Evolutionary conservation across 2,113 vertebrate genomes (phyloP).

Genomic region (Penelope pileata): DNA sequence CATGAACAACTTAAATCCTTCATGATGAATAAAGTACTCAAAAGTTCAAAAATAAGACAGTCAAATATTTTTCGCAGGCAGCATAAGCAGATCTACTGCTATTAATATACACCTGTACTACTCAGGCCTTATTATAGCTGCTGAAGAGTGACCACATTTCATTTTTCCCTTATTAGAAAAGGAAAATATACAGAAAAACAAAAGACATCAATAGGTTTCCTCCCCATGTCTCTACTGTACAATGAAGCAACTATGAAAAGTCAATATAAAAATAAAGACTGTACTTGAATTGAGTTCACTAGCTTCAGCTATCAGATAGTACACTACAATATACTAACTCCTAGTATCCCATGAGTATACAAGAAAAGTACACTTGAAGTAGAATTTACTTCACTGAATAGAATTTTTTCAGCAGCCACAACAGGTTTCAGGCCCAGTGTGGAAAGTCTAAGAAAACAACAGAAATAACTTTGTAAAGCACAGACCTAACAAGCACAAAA

Average conservation of each 20-base stretch:
- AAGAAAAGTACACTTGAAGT: background rate
- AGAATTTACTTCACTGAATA: background rate
- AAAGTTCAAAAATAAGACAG: background rate
- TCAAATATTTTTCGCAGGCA: background rate
- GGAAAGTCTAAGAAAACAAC: background rate
- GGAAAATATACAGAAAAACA: background rate
- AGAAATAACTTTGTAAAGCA: background rate
- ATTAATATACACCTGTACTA: background rate
- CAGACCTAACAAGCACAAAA: background rate
- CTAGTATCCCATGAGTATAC: background rate
- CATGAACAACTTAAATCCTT: background rate
- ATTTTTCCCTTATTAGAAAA: background rate
- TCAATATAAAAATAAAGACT: background rate
- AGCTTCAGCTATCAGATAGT: background rate
- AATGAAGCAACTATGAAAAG: background rate
- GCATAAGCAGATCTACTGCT: background rate
- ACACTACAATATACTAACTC: background rate
- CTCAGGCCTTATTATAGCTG: background rate
- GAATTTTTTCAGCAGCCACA: background rate
- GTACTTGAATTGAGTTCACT: background rate
- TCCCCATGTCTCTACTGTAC: background rate
- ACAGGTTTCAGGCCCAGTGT: background rate
- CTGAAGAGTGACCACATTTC: background rate
- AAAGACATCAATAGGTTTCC: background rate
- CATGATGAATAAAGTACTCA: background rate